A percentile compares a stretch with the other conserved stretches of the same genome.
These are phyloP conservation scores for Tenthredo distinguenda DNA, from an alignment of 2,888 invertebrate genomes.

Conservation along the genomic window DNA sequence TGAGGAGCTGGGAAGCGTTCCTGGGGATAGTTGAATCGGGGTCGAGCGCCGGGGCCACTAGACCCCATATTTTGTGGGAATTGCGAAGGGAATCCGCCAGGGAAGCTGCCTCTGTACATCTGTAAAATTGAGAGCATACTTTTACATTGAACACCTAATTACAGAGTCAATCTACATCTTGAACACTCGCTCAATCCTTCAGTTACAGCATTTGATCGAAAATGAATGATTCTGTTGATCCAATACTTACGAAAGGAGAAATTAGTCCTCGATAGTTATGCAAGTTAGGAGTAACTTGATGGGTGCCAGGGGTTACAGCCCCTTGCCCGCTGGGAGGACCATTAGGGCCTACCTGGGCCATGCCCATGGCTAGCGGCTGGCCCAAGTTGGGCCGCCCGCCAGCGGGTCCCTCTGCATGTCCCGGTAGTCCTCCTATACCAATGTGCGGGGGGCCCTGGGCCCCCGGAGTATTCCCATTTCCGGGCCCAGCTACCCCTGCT, in stretches of 20 bases:
- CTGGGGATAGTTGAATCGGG: constrained; percentile 73
- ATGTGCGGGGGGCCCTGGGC: constrained; percentile 77
- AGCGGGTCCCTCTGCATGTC: constrained; percentile 72
- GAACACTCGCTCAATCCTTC: not conserved
- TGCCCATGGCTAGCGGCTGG: constrained; percentile 77
- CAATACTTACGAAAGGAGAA: constrained; percentile 86
- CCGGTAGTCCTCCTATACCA: constrained; percentile 64
- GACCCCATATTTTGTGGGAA: constrained; percentile 71
- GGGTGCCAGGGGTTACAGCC: constrained; percentile 61
- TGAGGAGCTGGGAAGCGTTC: constrained; percentile 71
- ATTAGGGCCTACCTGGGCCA: constrained; percentile 79
- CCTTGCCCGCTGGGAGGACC: constrained; percentile 67
- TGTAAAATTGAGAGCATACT: constrained; percentile 57
- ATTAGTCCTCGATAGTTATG: constrained; percentile 86
- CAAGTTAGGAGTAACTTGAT: constrained; percentile 71
- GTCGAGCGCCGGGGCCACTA: constrained; percentile 73
- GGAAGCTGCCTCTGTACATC: constrained; percentile 78
- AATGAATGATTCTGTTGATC: not conserved
- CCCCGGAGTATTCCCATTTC: constrained; percentile 77
- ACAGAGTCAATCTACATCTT: not conserved
- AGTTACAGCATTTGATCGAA: not conserved
- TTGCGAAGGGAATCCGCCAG: constrained; percentile 74
- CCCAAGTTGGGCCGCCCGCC: constrained; percentile 79
- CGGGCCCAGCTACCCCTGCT: constrained; percentile 70
- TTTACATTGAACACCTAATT: not conserved